Evolutionary conservation across 1,140 invertebrate species (phyloP), one percentile per base, ranked within the genome.

Genomic region (Cydia strobilella): DNA sequence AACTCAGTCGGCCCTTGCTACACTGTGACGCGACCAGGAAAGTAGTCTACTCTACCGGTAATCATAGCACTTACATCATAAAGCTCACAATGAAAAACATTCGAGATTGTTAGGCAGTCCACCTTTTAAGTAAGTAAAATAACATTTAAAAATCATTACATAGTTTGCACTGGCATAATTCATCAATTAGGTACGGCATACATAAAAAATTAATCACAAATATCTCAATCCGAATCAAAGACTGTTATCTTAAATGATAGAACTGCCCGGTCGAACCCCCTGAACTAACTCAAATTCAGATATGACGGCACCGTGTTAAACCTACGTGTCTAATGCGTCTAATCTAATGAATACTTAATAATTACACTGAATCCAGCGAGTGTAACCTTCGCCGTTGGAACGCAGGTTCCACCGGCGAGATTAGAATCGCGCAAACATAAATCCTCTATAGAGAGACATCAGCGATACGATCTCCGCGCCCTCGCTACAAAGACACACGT

Each of bases 261-360:
- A 79, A 84, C 84, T 86, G 86, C 86, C 82, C 23, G 76, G 77
- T 79, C 39, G 74, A 80, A 82, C 80, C 78, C 78, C 84, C 80
- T 75, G 88, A 90, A 91, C 89, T 92, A 92, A 92, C 90, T 91
- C 87, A 90, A 92, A 92, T 90, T 92, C 90, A 92, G 84, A 85
- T 86, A 91, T 91, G 88, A 85, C 90, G 89, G 82, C 86, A 87
- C 83, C 83, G 74, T 77, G 75, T 87, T 86, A 86, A 82, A 76
- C 85, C 87, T 89, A 90, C 78, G 73, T 80, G 79, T 80, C 86
- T 86, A 88, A 77, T 80, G 65, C 42, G 65, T 69, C 65, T 69
- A 80, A 83, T 76, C 85, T 88, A 90, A 82, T 81, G 86, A 90
- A 90, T 91, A 92, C 89, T 91, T 91, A 92, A 86, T 76, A 80